Evolutionary conservation across 2,113 vertebrate species (phyloP), one percentile per base, ranked within the genome.

Genomic region (Origma solitaria): DNA sequence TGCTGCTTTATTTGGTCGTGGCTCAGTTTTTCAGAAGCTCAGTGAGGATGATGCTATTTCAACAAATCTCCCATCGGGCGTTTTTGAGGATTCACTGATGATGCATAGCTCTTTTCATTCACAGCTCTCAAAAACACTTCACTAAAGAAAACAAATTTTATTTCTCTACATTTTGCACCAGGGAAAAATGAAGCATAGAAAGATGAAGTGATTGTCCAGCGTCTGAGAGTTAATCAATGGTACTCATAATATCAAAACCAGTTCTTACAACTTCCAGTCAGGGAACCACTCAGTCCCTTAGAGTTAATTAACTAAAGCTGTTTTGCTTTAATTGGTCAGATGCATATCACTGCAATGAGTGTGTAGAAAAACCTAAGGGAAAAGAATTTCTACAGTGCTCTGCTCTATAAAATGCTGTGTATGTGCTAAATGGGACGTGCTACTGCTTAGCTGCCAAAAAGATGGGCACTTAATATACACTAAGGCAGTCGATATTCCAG

Each of bases 231-330:
- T 82, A 82, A 90, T 92, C 95, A 91, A 47, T 76, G 84, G n/a
- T 54, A 85, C 70, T 95, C 38, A 30, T 66, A 83, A 54, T 79
- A 94, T 37, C 66, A 70, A 88, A 92, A 50, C 24, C 50, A 80
- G 75, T 54, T 79, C 68, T 93, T 77, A 70, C 4, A 35, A 81
- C 35, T 88, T 96, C 61, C 60, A 94, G 58, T 66, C 60, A 80
- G 87, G 81, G 78, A 92, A 70, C 45, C 9, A 60, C 68, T 90
- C 64, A 44, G 40, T 90, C 88, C 80, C 68, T 93, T 83, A 83
- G 58, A 90, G 68, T 94, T 94, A 96, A 96, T 96, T 96, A 93
- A 86, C 88, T 88, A 78, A 93, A 94, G 77, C 82, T 95, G 72
- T 66, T 96, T 88, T 83, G 12, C 76, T 93, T 83, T 96, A 95